phyloP scores from a whole-genome alignment of 2,888 invertebrate species.

The Oxystoma pomonae region DNA sequence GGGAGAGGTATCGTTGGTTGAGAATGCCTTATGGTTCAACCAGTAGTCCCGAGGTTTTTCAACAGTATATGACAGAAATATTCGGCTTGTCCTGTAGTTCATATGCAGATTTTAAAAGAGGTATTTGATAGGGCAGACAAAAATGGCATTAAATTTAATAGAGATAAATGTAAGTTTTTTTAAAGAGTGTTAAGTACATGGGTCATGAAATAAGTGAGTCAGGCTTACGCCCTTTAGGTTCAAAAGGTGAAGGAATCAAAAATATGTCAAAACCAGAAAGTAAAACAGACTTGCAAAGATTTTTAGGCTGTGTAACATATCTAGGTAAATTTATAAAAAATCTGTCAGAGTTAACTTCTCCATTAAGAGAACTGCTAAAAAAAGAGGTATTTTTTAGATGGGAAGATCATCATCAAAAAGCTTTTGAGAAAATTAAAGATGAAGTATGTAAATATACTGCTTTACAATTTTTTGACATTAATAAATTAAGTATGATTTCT shows the following conservation, averaged over 20 bases:
- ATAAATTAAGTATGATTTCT: constrained; percentile 22
- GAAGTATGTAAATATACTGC: constrained; percentile 12
- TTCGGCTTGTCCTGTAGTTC: constrained; percentile 9
- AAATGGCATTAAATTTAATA: background rate
- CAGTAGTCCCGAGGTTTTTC: constrained; percentile 7
- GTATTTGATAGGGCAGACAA: background rate
- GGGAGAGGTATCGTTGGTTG: constrained; percentile 3
- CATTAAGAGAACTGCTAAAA: constrained; percentile 16
- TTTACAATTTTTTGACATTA: constrained; percentile 25
- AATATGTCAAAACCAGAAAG: constrained; percentile 9
- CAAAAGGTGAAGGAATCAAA: constrained; percentile 1
- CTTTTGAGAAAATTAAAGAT: constrained; percentile 17
- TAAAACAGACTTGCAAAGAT: constrained; percentile 18
- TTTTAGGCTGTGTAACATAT: constrained; percentile 30
- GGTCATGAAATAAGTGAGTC: constrained; percentile 1
- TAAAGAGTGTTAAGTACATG: background rate
- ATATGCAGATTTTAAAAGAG: constrained; percentile 8
- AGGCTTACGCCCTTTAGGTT: background rate
- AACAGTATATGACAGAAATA: constrained; percentile 16
- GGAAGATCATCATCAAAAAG: constrained; percentile 11
- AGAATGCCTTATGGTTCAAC: constrained; percentile 2
- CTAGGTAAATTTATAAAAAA: constrained; percentile 30
- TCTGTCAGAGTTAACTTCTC: constrained; percentile 26
- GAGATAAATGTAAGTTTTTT: constrained; percentile 3
- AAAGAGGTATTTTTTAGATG: constrained; percentile 20